These are phyloP conservation scores for Alviniconcha strummeri DNA, from an alignment of 2,888 invertebrate species.

Conservation along the genomic window DNA sequence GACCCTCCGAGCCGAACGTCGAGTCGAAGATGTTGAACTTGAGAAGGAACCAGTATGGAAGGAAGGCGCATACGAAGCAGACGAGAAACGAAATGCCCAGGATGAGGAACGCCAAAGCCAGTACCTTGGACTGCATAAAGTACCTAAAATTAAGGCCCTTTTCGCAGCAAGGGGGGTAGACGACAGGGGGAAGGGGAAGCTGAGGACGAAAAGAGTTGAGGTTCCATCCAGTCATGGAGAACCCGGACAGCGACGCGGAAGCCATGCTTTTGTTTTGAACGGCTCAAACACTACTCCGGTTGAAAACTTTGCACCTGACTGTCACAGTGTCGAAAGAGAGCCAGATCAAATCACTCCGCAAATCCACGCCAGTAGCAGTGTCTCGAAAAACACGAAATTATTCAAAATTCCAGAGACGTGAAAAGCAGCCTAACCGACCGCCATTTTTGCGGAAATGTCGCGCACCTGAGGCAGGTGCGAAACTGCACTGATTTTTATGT, in stretches of 20 bases:
- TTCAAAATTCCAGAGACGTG: neutral
- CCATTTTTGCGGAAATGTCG: slow-evolving; percentile 23
- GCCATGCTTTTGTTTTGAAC: slow-evolving; percentile 12
- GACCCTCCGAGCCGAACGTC: slow-evolving; percentile 45
- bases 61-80: slow-evolving; percentile 23
- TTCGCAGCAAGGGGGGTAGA: slow-evolving; percentile 23
- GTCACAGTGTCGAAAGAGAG: no score
- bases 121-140: slow-evolving; percentile 39
- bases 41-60: slow-evolving; percentile 45
- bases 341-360: no score
- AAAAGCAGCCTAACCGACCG: neutral
- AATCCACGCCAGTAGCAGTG: no score
- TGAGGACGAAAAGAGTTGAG: slow-evolving; percentile 28
- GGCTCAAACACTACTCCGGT: no score
- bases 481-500: neutral
- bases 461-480: slow-evolving; percentile 8
- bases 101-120: slow-evolving; percentile 39
- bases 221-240: slow-evolving; percentile 29
- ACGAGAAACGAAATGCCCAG: slow-evolving; percentile 32
- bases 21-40: slow-evolving; percentile 36
- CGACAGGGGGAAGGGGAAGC: slow-evolving; percentile 23
- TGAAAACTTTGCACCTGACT: no score
- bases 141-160: slow-evolving; percentile 28
- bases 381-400: slow-evolving; percentile 1
- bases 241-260: slow-evolving; percentile 30